Evolutionary conservation across 2,888 invertebrate species (phyloP).

Genomic region (Pharmacophagus antenor): DNA sequence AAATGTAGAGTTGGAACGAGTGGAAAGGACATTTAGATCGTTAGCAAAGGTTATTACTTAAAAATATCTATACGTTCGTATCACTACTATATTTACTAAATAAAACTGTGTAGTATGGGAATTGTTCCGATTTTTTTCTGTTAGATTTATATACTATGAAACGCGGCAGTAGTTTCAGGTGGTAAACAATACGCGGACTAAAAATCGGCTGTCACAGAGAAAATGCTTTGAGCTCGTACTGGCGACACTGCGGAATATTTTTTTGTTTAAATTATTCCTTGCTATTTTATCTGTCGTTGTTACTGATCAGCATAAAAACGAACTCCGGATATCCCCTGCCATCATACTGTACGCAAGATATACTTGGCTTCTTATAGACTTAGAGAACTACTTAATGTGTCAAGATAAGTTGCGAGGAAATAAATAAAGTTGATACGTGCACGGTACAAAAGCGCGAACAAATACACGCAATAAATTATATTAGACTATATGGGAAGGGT

Average conservation of each 20-base stretch:
- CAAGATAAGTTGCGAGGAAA: constrained; percentile 32
- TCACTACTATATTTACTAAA: constrained; percentile 4
- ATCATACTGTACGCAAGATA: constrained; percentile 21
- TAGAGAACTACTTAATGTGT: constrained; percentile 32
- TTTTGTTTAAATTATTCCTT: constrained; percentile 24
- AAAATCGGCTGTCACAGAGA: constrained; percentile 31
- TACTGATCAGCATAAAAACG: constrained; percentile 4
- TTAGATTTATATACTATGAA: constrained; percentile 28
- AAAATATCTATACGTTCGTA: too few relatives aligned
- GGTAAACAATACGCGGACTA: constrained; percentile 30
- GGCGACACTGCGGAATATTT: constrained; percentile 22
- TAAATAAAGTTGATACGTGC: constrained; percentile 32
- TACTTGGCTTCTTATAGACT: constrained; percentile 30
- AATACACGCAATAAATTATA: constrained; percentile 32
- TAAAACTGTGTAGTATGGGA: constrained; percentile 22
- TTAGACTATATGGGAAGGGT: constrained; percentile 29
- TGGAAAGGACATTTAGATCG: too few relatives aligned
- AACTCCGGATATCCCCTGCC: background rate
- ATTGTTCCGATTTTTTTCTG: constrained; percentile 25
- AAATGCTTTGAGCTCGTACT: constrained; percentile 29
- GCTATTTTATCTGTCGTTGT: constrained; percentile 6
- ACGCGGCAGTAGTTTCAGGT: constrained; percentile 28
- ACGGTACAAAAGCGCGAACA: constrained; percentile 30
- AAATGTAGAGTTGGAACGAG: too few relatives aligned
- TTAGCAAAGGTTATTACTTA: too few relatives aligned